phyloP scores from a whole-genome alignment of 2,888 invertebrate species.

The Choristoneura rosaceana region DNA sequence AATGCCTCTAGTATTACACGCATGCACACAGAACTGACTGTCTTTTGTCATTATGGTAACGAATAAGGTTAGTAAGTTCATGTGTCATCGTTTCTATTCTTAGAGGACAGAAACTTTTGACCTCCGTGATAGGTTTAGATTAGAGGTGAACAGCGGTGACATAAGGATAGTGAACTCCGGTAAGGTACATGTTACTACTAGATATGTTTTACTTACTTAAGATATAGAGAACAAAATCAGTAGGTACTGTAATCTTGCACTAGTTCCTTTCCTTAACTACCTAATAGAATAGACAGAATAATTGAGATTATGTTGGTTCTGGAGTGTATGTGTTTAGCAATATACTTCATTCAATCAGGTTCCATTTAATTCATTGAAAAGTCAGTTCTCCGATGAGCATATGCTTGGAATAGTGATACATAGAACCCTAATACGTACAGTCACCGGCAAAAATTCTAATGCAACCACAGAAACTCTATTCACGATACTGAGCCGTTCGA shows the following conservation, averaged over 20 bases:
- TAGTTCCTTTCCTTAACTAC: not conserved
- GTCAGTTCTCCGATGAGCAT: slow-evolving; percentile 9
- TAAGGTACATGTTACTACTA: not conserved
- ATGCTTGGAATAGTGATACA: not conserved
- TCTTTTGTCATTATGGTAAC: not conserved
- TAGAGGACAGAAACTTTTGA: not conserved
- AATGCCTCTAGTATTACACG: slow-evolving; percentile 43
- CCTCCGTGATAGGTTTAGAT: not conserved
- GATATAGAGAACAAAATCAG: not conserved
- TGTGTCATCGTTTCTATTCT: not conserved
- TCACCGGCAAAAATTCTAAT: no score
- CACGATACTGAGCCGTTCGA: no score
- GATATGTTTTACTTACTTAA: not conserved
- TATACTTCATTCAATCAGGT: not conserved
- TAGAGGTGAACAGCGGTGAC: no score
- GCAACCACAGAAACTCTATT: no score
- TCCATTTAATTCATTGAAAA: not conserved
- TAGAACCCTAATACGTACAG: not conserved
- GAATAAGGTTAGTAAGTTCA: not conserved
- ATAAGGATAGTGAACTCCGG: not conserved
- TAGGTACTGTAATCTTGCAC: not conserved
- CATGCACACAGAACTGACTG: not conserved
- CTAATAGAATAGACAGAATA: not conserved
- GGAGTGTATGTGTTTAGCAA: not conserved
- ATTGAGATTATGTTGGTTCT: not conserved